Percentiles rank a stretch among this genome's conserved stretches.
Conservation (phyloP, 2,113 vertebrate genomes). For the Gopherus evgoodei region DNA sequence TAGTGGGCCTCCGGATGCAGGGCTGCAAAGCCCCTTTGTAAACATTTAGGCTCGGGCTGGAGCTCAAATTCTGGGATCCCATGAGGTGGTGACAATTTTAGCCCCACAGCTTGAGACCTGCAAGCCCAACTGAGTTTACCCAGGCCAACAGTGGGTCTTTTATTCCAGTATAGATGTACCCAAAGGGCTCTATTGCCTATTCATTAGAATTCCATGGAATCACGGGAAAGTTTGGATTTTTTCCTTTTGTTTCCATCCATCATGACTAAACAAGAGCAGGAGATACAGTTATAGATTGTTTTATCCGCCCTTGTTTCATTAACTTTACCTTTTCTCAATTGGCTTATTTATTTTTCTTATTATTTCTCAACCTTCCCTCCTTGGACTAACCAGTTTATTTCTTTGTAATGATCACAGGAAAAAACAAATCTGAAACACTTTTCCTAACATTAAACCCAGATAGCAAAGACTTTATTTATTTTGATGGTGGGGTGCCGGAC, state of each 20-base stretch:
- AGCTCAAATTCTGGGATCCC: too few species aligned
- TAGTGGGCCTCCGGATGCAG: not conserved
- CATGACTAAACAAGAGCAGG: slow-evolving; percentile 13
- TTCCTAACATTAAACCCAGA: not conserved
- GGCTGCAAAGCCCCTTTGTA: too few species aligned
- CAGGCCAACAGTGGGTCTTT: too few species aligned
- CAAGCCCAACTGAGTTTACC: too few species aligned
- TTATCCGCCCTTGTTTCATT: not conserved
- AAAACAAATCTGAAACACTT: slow-evolving; percentile 55
- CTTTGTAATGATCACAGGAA: slow-evolving; percentile 40
- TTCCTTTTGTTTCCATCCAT: slow-evolving; percentile 39
- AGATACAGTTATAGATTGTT: not conserved
- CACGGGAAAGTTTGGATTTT: slow-evolving; percentile 34
- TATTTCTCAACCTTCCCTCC: not conserved
- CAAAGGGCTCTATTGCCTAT: slow-evolving; percentile 3
- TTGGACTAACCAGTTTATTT: slow-evolving; percentile 20
- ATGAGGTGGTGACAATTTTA: too few species aligned
- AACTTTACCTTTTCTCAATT: slow-evolving; percentile 8
- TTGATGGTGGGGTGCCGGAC: too few species aligned
- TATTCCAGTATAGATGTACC: not conserved
- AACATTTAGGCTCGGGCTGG: too few species aligned
- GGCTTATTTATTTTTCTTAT: not conserved
- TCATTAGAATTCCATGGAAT: slow-evolving; percentile 39
- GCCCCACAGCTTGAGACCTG: too few species aligned
- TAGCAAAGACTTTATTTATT: not conserved